Conservation (phyloP, 2,888 invertebrate species). For the Germaria angustata region DNA sequence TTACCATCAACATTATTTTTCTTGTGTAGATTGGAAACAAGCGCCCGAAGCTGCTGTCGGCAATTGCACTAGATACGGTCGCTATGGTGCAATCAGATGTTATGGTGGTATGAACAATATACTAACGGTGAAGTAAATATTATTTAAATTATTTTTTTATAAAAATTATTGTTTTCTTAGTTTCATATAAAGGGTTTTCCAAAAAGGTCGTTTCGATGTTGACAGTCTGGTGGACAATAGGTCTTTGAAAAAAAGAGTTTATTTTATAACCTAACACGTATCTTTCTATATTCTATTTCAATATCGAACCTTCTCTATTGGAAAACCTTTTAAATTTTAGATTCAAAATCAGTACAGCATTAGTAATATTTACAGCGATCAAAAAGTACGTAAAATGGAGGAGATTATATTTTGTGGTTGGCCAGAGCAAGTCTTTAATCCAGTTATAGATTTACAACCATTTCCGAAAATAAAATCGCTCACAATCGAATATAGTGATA, state of each 20-base stretch:
- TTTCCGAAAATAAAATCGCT: conserved; percentile 75
- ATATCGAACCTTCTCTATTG: no score
- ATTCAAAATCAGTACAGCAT: background rate
- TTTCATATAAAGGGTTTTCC: no score
- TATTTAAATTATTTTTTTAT: no score
- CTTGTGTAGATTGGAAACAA: conserved; percentile 74
- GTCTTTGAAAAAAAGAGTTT: no score
- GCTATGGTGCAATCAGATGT: conserved; percentile 73
- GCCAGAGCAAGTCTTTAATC: conserved; percentile 75
- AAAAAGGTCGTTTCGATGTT: no score
- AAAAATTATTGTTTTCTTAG: background rate
- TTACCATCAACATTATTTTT: conserved; percentile 68
- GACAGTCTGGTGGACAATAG: no score
- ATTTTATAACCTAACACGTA: no score
- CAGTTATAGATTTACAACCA: conserved; percentile 71
- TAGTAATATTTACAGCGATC: conserved; percentile 64
- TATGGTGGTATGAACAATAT: conserved; percentile 77
- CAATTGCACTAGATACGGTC: conserved; percentile 73
- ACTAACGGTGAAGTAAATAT: conserved; percentile 71
- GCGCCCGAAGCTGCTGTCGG: conserved; percentile 74
- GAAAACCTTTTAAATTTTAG: no score
- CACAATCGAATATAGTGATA: conserved; percentile 76
- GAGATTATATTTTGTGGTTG: conserved; percentile 77
- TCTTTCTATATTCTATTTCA: no score
- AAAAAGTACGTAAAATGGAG: conserved; percentile 69